Evolutionary conservation across 2,113 vertebrate species (phyloP).

Genomic region (Syngnathoides biaculeatus): DNA sequence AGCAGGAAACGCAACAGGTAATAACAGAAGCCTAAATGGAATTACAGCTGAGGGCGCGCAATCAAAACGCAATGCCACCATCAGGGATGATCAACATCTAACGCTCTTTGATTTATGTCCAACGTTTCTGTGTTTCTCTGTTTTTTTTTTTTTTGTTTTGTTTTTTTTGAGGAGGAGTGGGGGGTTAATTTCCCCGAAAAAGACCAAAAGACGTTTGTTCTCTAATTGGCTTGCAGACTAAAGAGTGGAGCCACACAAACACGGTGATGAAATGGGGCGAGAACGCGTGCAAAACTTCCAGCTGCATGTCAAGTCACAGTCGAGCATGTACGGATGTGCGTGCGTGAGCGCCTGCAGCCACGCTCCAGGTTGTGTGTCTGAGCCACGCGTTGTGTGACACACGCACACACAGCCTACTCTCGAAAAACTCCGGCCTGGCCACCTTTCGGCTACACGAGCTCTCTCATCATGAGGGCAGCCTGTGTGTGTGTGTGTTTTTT

Average conservation of each 20-base stretch:
- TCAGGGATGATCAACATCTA: slow-evolving; percentile 11
- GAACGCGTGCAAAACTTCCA: slow-evolving; percentile 15
- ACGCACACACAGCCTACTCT: slow-evolving; percentile 20
- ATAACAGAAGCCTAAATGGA: slow-evolving; percentile 38
- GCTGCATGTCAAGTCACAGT: slow-evolving; percentile 16
- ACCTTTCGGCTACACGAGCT: slow-evolving; percentile 3
- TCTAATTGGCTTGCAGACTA: slow-evolving; percentile 4
- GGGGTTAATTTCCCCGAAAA: background rate
- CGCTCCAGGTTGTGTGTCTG: background rate
- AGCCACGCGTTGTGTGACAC: background rate
- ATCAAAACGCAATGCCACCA: slow-evolving; percentile 12
- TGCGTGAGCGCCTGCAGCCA: slow-evolving; percentile 12
- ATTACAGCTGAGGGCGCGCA: slow-evolving; percentile 8
- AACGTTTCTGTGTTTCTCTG: too few relatives aligned
- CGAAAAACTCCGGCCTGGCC: slow-evolving; percentile 10
- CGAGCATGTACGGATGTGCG: slow-evolving; percentile 21
- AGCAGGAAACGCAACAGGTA: slow-evolving; percentile 55
- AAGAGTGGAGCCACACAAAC: slow-evolving; percentile 1
- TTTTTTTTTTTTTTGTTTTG: background rate
- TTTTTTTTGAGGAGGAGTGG: too few relatives aligned
- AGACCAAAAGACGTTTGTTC: slow-evolving; percentile 1
- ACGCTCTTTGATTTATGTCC: slow-evolving; percentile 6
- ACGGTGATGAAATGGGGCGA: background rate
- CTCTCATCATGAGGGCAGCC: slow-evolving; percentile 16
- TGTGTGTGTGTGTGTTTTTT: slow-evolving; percentile 43